Base-by-base conservation (phyloP, 2,888 invertebrate species). In the Empis stercorea region DNA sequence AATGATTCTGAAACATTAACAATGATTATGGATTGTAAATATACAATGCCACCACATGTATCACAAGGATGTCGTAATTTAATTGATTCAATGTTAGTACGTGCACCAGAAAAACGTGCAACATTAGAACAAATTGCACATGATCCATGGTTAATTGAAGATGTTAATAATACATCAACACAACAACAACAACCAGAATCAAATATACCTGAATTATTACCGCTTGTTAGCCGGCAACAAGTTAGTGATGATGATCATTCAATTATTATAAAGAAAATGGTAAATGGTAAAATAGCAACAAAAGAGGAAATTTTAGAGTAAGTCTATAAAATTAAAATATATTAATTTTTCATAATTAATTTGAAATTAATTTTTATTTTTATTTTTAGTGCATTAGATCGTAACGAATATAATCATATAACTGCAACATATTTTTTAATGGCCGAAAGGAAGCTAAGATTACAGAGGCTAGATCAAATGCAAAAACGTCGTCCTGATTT, bases 11-110 rank as follows among this genome's bases (percentile, higher is more conserved):
- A 99, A 76, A 99, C 99, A 1, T 73, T 99, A 47, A 97, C 95
- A 30, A 96, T 94, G 91, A 99, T 99, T 56, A 93, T 99, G 89
- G 97, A 99, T 71, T 97, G 97, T 74, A 94, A 94, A 74, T 99
- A 95, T 68, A 83, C 84, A 49, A 84, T 95, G 61, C 95, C 97
- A 46, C 69, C 78, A 27, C 87, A 92, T 71, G 82, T 99, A 54
- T 88, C 94, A 11, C 73, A 77, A 45, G 80, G 81, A 50, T 97
- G 97, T 71, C 81, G 83, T 72, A 87, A 87, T 60, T 75, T 99
- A 55, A 96, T 99, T 63, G 81, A 83, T 11, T 79, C 81, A 61
- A 96, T 99, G 96, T 73, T 99, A 57, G 86, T 94, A 23, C 77
- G 94, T 52, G 91, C 94, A 66, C 97, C 99, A 1, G 86, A 87